phyloP scores from a whole-genome alignment of 2,113 vertebrate species.

The Dasyornis broadbenti region DNA sequence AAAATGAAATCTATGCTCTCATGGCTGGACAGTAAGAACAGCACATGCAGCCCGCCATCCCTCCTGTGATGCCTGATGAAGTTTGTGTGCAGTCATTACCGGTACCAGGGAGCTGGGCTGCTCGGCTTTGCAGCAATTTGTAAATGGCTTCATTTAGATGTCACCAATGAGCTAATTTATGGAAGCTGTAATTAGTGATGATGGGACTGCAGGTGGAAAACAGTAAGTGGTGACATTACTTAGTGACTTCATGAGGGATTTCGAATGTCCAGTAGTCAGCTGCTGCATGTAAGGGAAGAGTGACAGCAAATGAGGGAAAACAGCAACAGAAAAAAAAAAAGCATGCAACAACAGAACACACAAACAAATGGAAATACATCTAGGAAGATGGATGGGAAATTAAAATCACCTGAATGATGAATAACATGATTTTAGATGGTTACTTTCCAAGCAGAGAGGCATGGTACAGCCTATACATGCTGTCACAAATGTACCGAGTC shows the following conservation, averaged over 20 bases:
- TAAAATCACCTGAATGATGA: neutral
- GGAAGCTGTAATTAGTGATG: slow-evolving; percentile 27
- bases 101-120: neutral
- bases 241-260: slow-evolving; percentile 10
- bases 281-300: neutral
- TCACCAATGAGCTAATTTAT: slow-evolving; percentile 35
- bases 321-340: neutral
- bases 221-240: slow-evolving; percentile 28
- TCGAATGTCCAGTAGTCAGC: neutral
- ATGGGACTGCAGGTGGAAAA: slow-evolving; percentile 27
- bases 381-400: neutral
- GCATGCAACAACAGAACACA: neutral
- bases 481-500: neutral
- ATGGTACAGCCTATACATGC: neutral
- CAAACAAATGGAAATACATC: neutral
- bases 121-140: neutral
- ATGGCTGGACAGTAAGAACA: neutral
- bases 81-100: neutral
- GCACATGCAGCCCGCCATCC: neutral
- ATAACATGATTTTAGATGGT: neutral
- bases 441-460: neutral
- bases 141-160: slow-evolving; percentile 50
- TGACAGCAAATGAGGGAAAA: neutral
- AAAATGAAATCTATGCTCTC: neutral
- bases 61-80: neutral